Evolutionary conservation across 2,113 vertebrate species (phyloP).

Genomic region (Thymallus thymallus): DNA sequence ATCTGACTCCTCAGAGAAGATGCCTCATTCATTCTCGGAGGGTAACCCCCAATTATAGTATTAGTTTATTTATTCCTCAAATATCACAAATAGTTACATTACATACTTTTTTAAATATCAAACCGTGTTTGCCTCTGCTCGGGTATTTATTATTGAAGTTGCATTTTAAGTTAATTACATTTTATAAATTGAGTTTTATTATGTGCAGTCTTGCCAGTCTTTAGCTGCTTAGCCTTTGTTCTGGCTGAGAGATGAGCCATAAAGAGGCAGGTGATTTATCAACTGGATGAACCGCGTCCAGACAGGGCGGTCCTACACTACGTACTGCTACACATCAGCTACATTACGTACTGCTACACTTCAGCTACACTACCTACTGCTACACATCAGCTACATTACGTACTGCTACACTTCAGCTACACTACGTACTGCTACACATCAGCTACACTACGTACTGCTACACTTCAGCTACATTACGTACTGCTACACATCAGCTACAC

Average conservation of each 20-base stretch:
- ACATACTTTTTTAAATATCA: neutral
- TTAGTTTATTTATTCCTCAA: slow-evolving; percentile 8
- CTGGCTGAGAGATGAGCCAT: slow-evolving; percentile 22
- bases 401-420: no score
- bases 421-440: neutral
- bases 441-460: neutral
- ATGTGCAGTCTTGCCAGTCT: slow-evolving; percentile 27
- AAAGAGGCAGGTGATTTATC: slow-evolving; percentile 26
- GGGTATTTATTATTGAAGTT: slow-evolving; percentile 18
- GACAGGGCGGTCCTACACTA: neutral
- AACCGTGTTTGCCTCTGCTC: slow-evolving; percentile 6
- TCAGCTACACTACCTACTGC: no score
- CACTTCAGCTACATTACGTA: no score
- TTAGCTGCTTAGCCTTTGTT: slow-evolving; percentile 15
- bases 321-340: neutral
- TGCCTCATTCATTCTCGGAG: neutral
- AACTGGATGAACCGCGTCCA: neutral
- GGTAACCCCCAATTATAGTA: neutral
- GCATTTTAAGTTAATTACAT: slow-evolving; percentile 29
- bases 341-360: neutral
- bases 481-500: neutral
- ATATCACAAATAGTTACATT: slow-evolving; percentile 5
- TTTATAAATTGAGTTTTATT: slow-evolving; percentile 23
- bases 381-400: neutral
- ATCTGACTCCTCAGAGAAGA: neutral